phyloP scores from a whole-genome alignment of 1,140 invertebrate species.

The Liolophura sinensis region DNA sequence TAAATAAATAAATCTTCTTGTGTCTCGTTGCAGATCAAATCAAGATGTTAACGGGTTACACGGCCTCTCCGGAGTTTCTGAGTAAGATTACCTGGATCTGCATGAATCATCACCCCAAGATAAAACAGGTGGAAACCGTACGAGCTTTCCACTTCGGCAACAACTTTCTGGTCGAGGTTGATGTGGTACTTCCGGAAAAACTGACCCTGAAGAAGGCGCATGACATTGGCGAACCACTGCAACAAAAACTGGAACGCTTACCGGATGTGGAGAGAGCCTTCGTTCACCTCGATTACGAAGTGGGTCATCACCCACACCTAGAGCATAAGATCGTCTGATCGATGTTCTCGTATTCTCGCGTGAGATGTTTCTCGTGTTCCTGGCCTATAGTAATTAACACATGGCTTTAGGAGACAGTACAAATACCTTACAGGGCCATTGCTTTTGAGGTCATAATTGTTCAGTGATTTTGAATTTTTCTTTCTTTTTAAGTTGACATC shows the following conservation, averaged over 20 bases:
- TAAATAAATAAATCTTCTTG: too few relatives aligned
- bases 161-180: constrained; percentile 57
- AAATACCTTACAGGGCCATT: too few relatives aligned
- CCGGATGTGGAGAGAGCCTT: constrained; percentile 61
- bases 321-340: constrained; percentile 53
- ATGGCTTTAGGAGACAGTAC: too few relatives aligned
- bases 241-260: constrained; percentile 58
- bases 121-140: constrained; percentile 60
- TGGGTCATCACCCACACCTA: constrained; percentile 43
- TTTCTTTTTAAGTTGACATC: too few relatives aligned
- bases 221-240: constrained; percentile 59
- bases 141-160: constrained; percentile 61
- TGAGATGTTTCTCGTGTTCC: too few relatives aligned
- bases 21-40: constrained; percentile 44
- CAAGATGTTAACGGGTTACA: constrained; percentile 50
- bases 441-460: too few relatives aligned
- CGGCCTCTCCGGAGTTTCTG: constrained; percentile 50
- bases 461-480: too few relatives aligned
- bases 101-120: constrained; percentile 54
- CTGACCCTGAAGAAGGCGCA: constrained; percentile 58
- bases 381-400: too few relatives aligned
- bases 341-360: too few relatives aligned
- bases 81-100: constrained; percentile 54
- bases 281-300: constrained; percentile 62
- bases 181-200: constrained; percentile 54